Base-by-base conservation (phyloP, 2,113 vertebrate genomes). In the Pseudorasbora parva region DNA sequence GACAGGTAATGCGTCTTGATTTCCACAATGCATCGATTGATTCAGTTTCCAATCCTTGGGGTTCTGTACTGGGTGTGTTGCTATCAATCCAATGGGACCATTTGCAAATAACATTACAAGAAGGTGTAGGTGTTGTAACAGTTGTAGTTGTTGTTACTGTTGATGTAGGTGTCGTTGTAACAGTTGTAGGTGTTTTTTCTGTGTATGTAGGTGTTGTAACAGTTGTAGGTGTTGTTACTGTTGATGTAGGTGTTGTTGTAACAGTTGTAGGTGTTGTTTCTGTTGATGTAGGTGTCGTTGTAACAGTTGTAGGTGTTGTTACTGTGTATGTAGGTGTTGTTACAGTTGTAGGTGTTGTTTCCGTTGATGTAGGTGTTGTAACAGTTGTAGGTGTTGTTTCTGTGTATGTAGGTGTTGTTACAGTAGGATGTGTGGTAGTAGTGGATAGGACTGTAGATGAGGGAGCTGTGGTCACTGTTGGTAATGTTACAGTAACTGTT, bases 11-110 rank as follows among this genome's bases (percentile, higher is more conserved):
- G 10, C 33, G 4, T 33, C 0, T 0, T 14, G 45, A 68, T 0
- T n/a, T 30, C 78, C 78, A 37, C 17, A 66, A 33, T 14, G 0
- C 0, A 49, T 0, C 0, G 11, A 80, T 80, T 1, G 78, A 8
- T 51, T 80, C 78, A 14, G 2, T 80, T 47, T 80, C 78, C 0
- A 66, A 80, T n/a, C 78, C 78, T 4, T 33, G 0, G 0, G 78
- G 10, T 0, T 66, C 59, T 37, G 2, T 68, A 51, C 43, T 80
- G 10, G 60, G 78, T 51, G 10, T 33, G 45, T 51, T 80, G 60
- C 25, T 5, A 47, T 68, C 25, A 51, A 68, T 33, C 78, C 78
- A 80, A 2, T 21, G 5, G 14, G 78, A 80, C 78, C 78, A 80
- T 82, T 21, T 9, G 0, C 66, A 27, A n/a, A n/a, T 57, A 4